Base-by-base conservation (phyloP, 2,797 vertebrate species). In the Catharus ustulatus region DNA sequence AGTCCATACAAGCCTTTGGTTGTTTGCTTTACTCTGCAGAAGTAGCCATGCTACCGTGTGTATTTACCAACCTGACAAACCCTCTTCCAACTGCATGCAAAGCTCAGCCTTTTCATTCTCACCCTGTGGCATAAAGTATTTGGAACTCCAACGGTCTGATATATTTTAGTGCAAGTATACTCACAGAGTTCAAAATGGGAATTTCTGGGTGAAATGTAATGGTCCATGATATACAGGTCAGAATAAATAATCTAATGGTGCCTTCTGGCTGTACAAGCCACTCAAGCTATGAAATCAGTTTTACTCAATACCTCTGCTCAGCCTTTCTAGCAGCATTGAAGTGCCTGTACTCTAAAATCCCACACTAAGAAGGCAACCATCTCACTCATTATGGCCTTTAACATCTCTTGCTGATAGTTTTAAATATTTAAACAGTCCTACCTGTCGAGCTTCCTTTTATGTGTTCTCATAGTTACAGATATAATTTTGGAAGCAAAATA, bases 401-500 rank as follows among this genome's bases (percentile, higher is more conserved):
- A 97, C 97, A 95, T 97, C 96, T 93, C 97, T 97, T 95, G 95
- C 90, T 91, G 96, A 96, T 94, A 93, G 81, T 77, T 97, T 96
- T 98, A 96, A 96, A 98, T 98, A 97, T 98, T 98, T 97, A 97
- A 98, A 97, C 91, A 97, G 88, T 42, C 32, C 74, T 96, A 94
- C 94, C 95, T 97, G 95, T 96, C 15, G 43, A 78, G 63, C 97
- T 97, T 86, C 88, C 97, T 97, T 97, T 98, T 96, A 97, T 98
- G 98, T 97, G 98, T 97, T 98, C 98, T 98, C 80, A 72, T 85
- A 95, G 90, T 96, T 96, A 97, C 95, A 95, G 95, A 97, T 96
- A 97, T 89, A 95, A 97, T 97, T 98, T 97, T 20, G 23, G 97
- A 98, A 98, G 98, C 97, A 98, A 98, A 98, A 98, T 98, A 98